Evolutionary conservation across 2,888 invertebrate species (phyloP), one percentile per base, ranked within the genome.

Genomic region (Alcis repandata): DNA sequence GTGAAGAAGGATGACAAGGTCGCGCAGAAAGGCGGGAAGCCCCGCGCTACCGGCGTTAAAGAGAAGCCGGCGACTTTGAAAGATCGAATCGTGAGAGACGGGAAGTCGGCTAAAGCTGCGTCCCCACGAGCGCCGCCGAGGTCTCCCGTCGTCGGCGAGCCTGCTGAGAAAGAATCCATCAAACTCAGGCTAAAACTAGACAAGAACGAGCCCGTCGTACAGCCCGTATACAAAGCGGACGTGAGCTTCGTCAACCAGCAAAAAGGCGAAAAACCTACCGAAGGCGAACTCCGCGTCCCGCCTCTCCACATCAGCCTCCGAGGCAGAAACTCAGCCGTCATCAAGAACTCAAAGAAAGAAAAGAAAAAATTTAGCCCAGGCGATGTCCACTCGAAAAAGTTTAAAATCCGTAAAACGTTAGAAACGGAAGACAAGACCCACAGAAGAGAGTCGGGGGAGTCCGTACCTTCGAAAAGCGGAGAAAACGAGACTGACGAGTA

Each of bases 291-390:
- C 8, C 94, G 97, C 60, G 98, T 98, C 51, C 98, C 98, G 9
- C 98, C 98, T 1, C 91, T 98, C 67, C 98, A 98, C 85, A 98
- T 98, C 77, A 97, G 97, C 63, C 90, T 98, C 45, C 94, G 98
- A 66, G 97, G 97, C 0, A 94, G 97, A 63, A 97, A 97, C 84
- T 97, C 97, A 0, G 97, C 97, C 43, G 97, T 98, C 52, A 97
- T 97, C 75, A 97, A 96, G 79, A 95, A 96, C 82, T 96, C 96
- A 54, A 96, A 96, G 76, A 96, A 96, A 74, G 94, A 95, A 65
- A 93, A 95, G 76, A 95, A 94, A 79, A 95, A 95, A 78, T 86
- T 92, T 67, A 88, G 88, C 38, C 88, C 90, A 0, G 93, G 93
- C 11, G 81, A 94, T 46, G 78, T 93, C 33, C 94, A 93, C 74